Conservation (phyloP, 2,888 invertebrate species). For the Lasioglossum pauxillum region DNA sequence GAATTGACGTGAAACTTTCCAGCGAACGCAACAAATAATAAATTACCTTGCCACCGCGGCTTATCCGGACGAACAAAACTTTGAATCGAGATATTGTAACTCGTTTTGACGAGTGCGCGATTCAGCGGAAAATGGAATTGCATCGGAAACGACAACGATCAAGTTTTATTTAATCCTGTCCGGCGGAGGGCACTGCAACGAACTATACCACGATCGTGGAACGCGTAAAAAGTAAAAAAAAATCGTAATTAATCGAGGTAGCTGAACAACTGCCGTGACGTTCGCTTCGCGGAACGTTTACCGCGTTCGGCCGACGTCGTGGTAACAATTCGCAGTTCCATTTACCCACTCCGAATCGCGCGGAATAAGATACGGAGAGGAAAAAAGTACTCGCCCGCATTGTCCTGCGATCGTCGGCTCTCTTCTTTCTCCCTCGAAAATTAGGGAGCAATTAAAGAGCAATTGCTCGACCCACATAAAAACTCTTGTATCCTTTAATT, state of each 20-base stretch:
- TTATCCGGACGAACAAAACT: not conserved
- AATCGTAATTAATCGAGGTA: not conserved
- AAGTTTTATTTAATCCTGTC: not conserved
- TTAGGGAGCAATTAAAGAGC: not conserved
- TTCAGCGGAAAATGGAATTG: not conserved
- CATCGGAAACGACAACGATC: not conserved
- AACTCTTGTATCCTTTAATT: no score
- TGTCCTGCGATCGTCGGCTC: not conserved
- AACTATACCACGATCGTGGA: not conserved
- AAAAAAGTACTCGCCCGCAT: not conserved
- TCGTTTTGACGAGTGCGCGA: not conserved
- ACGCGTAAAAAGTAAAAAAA: not conserved
- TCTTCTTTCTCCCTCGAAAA: not conserved
- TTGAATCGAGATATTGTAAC: not conserved
- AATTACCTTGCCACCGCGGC: not conserved
- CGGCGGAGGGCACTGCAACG: not conserved
- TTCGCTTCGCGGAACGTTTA: not conserved
- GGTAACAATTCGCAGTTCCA: conserved; percentile 4
- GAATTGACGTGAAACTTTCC: not conserved
- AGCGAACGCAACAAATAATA: not conserved
- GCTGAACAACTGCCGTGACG: not conserved
- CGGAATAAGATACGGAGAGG: not conserved
- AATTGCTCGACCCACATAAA: not conserved
- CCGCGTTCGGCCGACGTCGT: not conserved
- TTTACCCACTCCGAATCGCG: not conserved